These are phyloP conservation scores for Dendrolimus houi DNA, from an alignment of 2,888 invertebrate species.

Conservation along the genomic window DNA sequence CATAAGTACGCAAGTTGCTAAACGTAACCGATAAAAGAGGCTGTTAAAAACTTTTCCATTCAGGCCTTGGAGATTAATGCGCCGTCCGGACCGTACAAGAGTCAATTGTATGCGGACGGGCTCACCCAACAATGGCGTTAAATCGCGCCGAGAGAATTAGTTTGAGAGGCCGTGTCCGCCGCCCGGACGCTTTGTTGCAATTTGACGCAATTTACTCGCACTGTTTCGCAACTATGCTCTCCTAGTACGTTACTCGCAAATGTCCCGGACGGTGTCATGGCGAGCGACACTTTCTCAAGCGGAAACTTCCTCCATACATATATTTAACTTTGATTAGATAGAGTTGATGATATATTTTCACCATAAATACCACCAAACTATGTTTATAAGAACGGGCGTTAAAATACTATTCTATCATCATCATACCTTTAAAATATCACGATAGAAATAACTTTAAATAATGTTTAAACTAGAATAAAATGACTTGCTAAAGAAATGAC, in stretches of 20 bases:
- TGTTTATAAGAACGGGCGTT: too few relatives aligned
- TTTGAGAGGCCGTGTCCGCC: constrained; percentile 24
- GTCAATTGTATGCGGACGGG: not conserved
- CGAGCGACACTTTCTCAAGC: not conserved
- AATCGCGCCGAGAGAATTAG: constrained; percentile 46
- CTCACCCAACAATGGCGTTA: constrained; percentile 31
- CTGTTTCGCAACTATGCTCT: constrained; percentile 23
- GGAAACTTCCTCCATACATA: not conserved
- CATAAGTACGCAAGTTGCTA: not conserved
- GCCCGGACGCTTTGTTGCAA: constrained; percentile 49
- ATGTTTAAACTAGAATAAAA: too few relatives aligned
- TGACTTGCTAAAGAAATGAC: too few relatives aligned
- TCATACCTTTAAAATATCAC: too few relatives aligned
- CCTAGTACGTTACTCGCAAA: constrained; percentile 1
- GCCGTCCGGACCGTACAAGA: not conserved
- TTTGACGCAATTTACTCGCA: constrained; percentile 42
- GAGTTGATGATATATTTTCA: too few relatives aligned
- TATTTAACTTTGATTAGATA: not conserved
- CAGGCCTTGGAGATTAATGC: not conserved
- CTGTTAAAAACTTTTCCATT: not conserved
- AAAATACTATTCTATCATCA: too few relatives aligned
- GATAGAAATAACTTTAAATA: too few relatives aligned
- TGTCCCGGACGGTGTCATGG: not conserved
- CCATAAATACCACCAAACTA: too few relatives aligned
- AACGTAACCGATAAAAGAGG: not conserved